Conservation (phyloP, 2,113 vertebrate species). For the Gorsachius goisagi region DNA sequence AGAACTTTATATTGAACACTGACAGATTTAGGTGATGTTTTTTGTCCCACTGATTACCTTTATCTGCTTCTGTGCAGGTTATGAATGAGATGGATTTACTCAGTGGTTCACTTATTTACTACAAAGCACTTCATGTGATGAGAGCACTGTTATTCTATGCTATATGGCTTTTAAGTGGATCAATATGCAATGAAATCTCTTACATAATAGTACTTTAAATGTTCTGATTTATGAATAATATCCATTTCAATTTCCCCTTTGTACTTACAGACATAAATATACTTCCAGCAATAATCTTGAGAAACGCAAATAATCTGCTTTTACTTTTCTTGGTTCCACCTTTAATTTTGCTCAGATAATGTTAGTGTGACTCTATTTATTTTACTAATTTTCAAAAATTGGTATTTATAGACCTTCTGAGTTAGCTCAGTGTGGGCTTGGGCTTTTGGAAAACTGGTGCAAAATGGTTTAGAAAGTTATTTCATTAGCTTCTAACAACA, state of each 20-base stretch:
- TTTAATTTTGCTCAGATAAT: neutral
- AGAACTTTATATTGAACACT: neutral
- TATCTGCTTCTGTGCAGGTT: neutral
- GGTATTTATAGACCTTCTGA: neutral
- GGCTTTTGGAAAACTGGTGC: neutral
- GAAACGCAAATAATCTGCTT: neutral
- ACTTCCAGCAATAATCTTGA: neutral
- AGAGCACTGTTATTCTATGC: neutral
- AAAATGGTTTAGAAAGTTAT: neutral
- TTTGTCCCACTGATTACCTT: neutral
- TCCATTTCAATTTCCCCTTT: neutral
- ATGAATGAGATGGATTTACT: neutral
- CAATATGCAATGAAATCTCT: neutral
- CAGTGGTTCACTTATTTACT: neutral
- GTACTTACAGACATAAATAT: neutral
- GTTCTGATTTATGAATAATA: neutral
- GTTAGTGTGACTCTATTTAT: neutral
- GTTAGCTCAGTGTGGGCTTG: neutral
- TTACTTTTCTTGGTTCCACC: neutral
- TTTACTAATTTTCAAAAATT: neutral
- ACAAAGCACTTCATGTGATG: neutral
- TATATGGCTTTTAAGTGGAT: constrained; percentile 6
- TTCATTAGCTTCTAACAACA: neutral
- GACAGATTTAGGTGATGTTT: neutral
- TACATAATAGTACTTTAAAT: neutral